Conservation (phyloP, 2,113 vertebrate genomes). For the Manacus vitellinus region DNA sequence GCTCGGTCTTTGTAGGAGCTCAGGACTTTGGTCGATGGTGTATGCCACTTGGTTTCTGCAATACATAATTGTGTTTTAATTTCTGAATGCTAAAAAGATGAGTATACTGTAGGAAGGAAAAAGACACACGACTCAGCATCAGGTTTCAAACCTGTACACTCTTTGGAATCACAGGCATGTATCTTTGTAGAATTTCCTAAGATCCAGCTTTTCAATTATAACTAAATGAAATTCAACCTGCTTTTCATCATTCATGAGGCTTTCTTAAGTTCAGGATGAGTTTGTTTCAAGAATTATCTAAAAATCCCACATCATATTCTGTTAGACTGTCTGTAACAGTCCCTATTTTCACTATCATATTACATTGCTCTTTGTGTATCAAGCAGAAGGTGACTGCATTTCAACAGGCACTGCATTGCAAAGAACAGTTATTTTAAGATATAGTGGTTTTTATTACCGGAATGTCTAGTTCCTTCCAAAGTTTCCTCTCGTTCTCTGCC, state of each 20-base stretch:
- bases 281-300: background rate
- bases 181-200: background rate
- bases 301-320: background rate
- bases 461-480: conserved; percentile 84
- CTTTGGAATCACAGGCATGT: background rate
- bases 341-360: background rate
- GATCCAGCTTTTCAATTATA: background rate
- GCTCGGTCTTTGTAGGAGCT: conserved; percentile 89
- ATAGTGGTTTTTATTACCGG: conserved; percentile 71
- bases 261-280: background rate
- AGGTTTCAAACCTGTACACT: background rate
- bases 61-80: conserved; percentile 51
- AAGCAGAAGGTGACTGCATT: background rate
- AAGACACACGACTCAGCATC: background rate
- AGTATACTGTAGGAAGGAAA: background rate
- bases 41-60: conserved; percentile 92
- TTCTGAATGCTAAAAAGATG: background rate
- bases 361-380: background rate
- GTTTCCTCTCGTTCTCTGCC: conserved; percentile 85
- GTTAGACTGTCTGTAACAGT: background rate
- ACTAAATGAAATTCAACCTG: background rate
- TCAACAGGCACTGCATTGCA: background rate
- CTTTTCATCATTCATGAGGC: background rate
- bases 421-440: background rate
- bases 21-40: conserved; percentile 88